phyloP scores from a whole-genome alignment of 1,140 invertebrate genomes.

The Tigriopus japonicus region DNA sequence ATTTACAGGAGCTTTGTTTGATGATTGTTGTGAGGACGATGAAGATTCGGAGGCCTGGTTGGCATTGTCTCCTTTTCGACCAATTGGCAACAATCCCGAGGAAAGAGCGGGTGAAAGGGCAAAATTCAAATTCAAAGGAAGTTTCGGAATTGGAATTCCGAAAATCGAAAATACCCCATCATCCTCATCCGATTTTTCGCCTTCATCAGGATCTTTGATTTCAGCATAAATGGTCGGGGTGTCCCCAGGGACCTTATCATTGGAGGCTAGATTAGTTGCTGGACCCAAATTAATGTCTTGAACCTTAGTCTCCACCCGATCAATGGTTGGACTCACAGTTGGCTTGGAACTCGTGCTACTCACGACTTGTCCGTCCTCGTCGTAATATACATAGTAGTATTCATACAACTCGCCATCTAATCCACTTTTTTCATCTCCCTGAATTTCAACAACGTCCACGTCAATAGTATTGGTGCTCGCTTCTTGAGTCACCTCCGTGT shows the following conservation, averaged over 20 bases:
- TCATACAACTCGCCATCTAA: no score
- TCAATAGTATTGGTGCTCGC: no score
- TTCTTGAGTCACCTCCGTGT: no score
- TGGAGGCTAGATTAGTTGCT: neutral
- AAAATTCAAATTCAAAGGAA: constrained; percentile 6
- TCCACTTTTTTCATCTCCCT: no score
- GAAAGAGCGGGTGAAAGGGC: neutral
- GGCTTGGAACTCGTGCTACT: neutral
- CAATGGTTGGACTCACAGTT: neutral
- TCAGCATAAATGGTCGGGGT: constrained; percentile 20
- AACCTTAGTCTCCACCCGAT: neutral
- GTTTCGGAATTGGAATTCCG: constrained; percentile 10
- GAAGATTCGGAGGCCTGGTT: neutral
- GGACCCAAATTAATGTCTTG: constrained; percentile 3
- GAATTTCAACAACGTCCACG: no score
- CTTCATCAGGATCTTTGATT: neutral
- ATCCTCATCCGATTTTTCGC: neutral
- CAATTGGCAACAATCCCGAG: neutral
- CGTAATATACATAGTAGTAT: constrained; percentile 10
- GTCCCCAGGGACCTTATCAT: constrained; percentile 16
- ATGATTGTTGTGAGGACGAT: no score
- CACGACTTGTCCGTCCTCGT: constrained; percentile 1
- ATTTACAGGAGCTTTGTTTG: neutral
- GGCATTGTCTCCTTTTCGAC: constrained; percentile 2
- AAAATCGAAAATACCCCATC: constrained; percentile 5